Evolutionary conservation across 1,140 invertebrate genomes (phyloP), one percentile per base, ranked within the genome.

Genomic region (Pristionchus pacificus): DNA sequence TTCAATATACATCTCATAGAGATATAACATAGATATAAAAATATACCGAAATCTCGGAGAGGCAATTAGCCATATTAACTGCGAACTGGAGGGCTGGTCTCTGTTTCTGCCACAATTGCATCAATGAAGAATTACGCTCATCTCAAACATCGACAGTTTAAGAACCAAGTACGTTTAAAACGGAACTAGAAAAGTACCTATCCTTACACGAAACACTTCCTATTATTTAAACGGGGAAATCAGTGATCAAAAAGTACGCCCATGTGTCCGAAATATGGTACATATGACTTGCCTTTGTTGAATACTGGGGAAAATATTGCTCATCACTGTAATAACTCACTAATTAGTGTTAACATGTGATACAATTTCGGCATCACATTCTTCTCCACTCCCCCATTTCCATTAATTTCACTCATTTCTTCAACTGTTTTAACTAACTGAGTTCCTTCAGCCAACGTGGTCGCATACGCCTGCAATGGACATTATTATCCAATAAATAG

Each of bases 361-460:
- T 49, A 49, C 38, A 6, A 49, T 10, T 49, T 19, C 19, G 6
- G 6, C 38, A 6, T 19, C 6, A 49, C 38, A 49, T 49, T 49
- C 38, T 49, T 49, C 38, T 49, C 38, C 6, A 49, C 19, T 49
- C 19, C 6, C 19, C 38, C 19, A 6, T 49, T 10, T 49, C 38
- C 6, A 19, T 49, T 49, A 19, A 49, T 49, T 6, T 49, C 19
- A 19, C 38, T 49, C 38, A 10, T 49, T 49, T 49, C 38, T 49
- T 49, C 38, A 10, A 49, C 6, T 49, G 38, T 19, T 19, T 66
- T 57, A 15, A 77, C 60, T 27, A 82, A 61, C 57, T 78, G 61
- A 33, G 74, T 63, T 10, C 80, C 75, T 64, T 82, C 81, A 2
- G 38, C 61, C 49, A 83, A 77, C 30, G 83, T 76, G 15, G 72